These are phyloP conservation scores for Gouania willdenowi DNA, from an alignment of 2,797 vertebrate genomes.

Conservation along the genomic window DNA sequence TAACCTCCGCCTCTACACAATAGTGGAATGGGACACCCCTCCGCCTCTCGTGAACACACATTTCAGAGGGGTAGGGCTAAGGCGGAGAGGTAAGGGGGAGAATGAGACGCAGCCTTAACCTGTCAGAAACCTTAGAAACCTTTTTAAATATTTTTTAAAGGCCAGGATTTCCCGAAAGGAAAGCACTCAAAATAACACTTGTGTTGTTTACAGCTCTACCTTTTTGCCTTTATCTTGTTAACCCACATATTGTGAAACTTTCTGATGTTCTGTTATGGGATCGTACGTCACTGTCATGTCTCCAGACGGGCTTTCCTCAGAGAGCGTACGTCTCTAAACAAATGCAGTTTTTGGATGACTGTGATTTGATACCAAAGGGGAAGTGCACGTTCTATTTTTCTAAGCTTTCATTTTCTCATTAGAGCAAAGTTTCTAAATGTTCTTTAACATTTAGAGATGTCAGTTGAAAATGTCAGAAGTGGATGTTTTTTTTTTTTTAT, in stretches of 20 bases:
- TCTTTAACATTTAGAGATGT: not conserved
- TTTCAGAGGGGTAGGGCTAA: too few relatives aligned
- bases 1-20: too few relatives aligned
- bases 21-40: too few relatives aligned
- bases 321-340: not conserved
- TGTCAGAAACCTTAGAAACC: too few relatives aligned
- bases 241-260: slow-evolving; percentile 1
- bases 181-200: not conserved
- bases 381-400: not conserved
- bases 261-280: not conserved
- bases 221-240: slow-evolving; percentile 3
- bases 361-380: slow-evolving; percentile 17
- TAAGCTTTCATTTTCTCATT: not conserved
- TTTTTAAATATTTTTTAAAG: too few relatives aligned
- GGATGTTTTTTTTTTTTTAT: too few relatives aligned
- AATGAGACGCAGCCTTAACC: too few relatives aligned
- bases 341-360: not conserved
- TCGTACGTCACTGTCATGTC: slow-evolving; percentile 1
- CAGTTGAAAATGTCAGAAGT: slow-evolving; percentile 19
- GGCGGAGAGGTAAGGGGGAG: too few relatives aligned
- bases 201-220: not conserved
- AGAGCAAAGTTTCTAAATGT: not conserved
- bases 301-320: not conserved
- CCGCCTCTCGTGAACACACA: too few relatives aligned
- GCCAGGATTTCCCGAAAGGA: not conserved